A percentile compares a stretch with the other conserved stretches of the same genome.
phyloP scores from a whole-genome alignment of 2,797 vertebrate species.

The Diplodus sargus region DNA sequence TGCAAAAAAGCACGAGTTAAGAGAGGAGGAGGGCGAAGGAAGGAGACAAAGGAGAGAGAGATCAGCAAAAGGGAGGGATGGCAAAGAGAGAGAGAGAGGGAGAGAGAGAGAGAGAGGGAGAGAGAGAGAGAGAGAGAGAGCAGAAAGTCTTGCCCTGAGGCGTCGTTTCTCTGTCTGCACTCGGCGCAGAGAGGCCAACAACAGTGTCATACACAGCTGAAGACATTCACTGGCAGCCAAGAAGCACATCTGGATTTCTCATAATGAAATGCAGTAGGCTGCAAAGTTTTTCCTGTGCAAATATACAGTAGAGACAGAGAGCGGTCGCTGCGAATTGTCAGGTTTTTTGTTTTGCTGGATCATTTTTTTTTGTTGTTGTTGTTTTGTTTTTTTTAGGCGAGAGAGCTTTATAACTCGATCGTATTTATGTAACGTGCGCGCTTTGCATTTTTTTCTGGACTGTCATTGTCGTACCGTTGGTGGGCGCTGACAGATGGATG shows the following conservation, averaged over 20 bases:
- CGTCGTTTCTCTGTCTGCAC: constrained; percentile 71
- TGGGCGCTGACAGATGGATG: constrained; percentile 35
- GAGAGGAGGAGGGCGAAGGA: constrained; percentile 33
- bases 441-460: constrained; percentile 23
- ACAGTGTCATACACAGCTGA: constrained; percentile 81
- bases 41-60: constrained; percentile 60
- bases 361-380: neutral
- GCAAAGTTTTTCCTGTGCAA: constrained; percentile 65
- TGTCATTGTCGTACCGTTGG: neutral
- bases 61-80: constrained; percentile 45
- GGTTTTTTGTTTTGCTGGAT: constrained; percentile 40
- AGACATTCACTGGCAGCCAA: constrained; percentile 76
- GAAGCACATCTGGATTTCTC: constrained; percentile 81
- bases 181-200: constrained; percentile 69
- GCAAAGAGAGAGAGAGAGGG: constrained; percentile 20
- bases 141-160: constrained; percentile 74
- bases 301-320: constrained; percentile 57
- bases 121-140: constrained; percentile 33
- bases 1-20: constrained; percentile 52
- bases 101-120: neutral
- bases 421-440: constrained; percentile 17
- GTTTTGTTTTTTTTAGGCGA: neutral
- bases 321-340: constrained; percentile 30
- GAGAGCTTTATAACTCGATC: constrained; percentile 11
- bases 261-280: constrained; percentile 77